A percentile compares a stretch with the other conserved stretches of the same genome.
Evolutionary conservation across 2,113 vertebrate species (phyloP).

Genomic region (Alligator mississippiensis): DNA sequence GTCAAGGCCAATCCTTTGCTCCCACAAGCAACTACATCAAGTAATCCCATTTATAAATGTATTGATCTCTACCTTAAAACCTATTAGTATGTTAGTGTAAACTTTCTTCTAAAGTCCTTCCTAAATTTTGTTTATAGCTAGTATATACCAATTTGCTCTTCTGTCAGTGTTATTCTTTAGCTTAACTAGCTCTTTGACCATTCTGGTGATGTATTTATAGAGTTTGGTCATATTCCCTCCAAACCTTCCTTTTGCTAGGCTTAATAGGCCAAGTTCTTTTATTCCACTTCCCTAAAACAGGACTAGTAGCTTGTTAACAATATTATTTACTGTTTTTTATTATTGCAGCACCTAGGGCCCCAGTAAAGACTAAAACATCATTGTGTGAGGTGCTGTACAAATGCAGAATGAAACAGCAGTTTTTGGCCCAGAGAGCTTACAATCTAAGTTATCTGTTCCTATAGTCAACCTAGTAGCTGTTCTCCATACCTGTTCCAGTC

Average conservation of each 20-base stretch:
- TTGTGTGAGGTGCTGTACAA: too few relatives aligned
- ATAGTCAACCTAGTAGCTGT: too few relatives aligned
- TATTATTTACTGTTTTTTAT: too few relatives aligned
- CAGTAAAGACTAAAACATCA: too few relatives aligned
- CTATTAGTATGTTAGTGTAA: not conserved
- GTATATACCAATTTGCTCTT: slow-evolving; percentile 13
- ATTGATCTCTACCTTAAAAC: too few relatives aligned
- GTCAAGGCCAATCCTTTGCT: not conserved
- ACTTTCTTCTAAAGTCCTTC: slow-evolving; percentile 5
- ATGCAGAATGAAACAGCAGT: too few relatives aligned
- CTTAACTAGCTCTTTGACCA: slow-evolving; percentile 25
- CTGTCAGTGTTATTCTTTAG: not conserved
- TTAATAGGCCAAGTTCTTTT: slow-evolving; percentile 15
- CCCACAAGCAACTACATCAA: accelerated
- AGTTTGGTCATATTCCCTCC: slow-evolving; percentile 13
- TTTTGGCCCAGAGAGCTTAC: too few relatives aligned
- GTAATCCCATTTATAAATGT: not conserved
- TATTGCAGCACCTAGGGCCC: too few relatives aligned
- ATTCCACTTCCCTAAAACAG: not conserved
- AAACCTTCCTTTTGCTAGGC: not conserved
- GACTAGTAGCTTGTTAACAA: too few relatives aligned
- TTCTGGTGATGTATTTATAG: slow-evolving; percentile 19
- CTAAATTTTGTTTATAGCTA: not conserved
- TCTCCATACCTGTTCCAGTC: too few relatives aligned
- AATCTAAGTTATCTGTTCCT: too few relatives aligned